phyloP scores from a whole-genome alignment of 2,113 vertebrate species.

The Alligator mississippiensis region DNA sequence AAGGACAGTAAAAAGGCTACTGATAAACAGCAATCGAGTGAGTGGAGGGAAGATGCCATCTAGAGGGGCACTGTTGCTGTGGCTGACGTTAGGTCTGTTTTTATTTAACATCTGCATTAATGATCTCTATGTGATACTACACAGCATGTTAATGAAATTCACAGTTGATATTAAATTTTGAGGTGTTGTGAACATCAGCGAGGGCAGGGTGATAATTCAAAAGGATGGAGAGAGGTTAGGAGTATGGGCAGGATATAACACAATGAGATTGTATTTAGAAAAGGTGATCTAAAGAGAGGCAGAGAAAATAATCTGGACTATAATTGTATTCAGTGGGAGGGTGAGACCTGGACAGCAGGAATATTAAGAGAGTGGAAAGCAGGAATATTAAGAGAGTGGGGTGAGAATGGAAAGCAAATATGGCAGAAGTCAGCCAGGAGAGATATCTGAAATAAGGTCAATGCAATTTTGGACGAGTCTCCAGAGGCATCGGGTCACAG shows the following conservation, averaged over 20 bases:
- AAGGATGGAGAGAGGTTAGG: background rate
- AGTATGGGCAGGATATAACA: background rate
- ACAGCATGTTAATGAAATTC: fast-evolving
- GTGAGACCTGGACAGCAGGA: no score
- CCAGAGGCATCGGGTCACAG: no score
- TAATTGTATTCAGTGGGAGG: no score
- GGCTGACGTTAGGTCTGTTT: background rate
- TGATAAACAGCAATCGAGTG: background rate
- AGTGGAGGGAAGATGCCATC: background rate
- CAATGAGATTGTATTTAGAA: background rate
- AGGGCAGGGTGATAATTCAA: background rate
- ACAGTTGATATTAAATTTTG: background rate
- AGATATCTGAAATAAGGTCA: no score
- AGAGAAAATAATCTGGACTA: background rate
- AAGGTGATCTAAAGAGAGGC: background rate
- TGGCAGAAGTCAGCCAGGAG: no score
- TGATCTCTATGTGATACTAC: background rate
- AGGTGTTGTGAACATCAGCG: background rate
- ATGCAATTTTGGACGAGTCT: no score
- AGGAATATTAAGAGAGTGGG: background rate
- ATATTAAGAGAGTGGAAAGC: background rate
- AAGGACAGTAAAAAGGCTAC: background rate
- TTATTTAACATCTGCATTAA: background rate
- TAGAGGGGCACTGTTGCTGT: background rate
- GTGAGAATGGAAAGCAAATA: background rate